Evolutionary conservation across 2,113 vertebrate species (phyloP), one percentile per base, ranked within the genome.

Genomic region (Lasiurus cinereus): DNA sequence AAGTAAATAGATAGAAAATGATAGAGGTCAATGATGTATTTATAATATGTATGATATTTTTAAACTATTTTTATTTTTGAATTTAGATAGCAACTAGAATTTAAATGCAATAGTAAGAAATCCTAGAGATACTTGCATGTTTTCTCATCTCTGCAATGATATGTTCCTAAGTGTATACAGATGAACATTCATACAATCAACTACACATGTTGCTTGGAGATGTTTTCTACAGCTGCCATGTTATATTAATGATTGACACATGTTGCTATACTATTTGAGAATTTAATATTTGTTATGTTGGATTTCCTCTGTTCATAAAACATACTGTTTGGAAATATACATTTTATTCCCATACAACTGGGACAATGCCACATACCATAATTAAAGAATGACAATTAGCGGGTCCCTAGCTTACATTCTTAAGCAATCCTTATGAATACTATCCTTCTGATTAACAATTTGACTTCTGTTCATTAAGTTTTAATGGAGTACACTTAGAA

Each of bases 401-500:
- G 56, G 36, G 48, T 82, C 56, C 46, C 76, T 7, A 19, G 67
- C 67, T 97, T 96, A 89, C 43, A 92, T 93, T 29, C 64, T 95
- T 88, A 95, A 96, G n/a, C 39, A 52, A 43, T 79, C 67, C 48
- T 95, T 83, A 77, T 70, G 82, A 76, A 73, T 59, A 29, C 84
- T 88, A 88, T 72, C 86, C 48, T 76, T 85, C 70, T 94, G 76
- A 94, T 92, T 88, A 97, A 88, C 0, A 19, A 10, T 39, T 39
- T 76, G 43, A 21, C 83, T 95, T 91, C 56, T 97, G 48, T 90
- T 97, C 43, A 79, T 96, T 94, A 89, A 77, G 43, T 89, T 96
- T 87, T 76, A 96, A 52, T 13, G 39, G 69, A 0, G 8, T 87
- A 97, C 92, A 74, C 10, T 92, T 21, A n/a, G 18, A 88, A 97